phyloP scores from a whole-genome alignment of 2,888 invertebrate genomes.

The Hypsopygia costalis region DNA sequence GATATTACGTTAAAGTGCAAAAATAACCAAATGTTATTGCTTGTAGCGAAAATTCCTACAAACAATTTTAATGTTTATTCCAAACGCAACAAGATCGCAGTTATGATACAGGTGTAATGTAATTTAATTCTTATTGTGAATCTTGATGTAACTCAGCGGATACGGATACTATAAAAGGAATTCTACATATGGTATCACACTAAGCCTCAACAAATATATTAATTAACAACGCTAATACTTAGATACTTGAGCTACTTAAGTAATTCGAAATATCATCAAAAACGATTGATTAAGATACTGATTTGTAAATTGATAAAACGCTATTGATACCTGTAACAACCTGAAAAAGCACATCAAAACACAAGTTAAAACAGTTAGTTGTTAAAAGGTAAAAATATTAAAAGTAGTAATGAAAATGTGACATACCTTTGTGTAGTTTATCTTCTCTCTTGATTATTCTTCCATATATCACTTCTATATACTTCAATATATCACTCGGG shows the following conservation, averaged over 20 bases:
- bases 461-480: conserved; percentile 34
- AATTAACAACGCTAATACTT: conserved; percentile 13
- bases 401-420: conserved; percentile 31
- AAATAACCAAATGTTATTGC: conserved; percentile 8
- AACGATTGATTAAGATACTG: background rate
- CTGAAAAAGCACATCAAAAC: conserved; percentile 68
- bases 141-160: conserved; percentile 6
- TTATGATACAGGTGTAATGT: background rate
- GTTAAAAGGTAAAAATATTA: conserved; percentile 36
- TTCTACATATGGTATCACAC: conserved; percentile 5
- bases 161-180: conserved; percentile 6
- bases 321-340: conserved; percentile 71
- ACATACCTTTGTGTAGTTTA: conserved; percentile 61
- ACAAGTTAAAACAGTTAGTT: conserved; percentile 49
- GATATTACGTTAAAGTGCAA: conserved; percentile 18
- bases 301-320: conserved; percentile 5
- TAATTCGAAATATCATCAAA: background rate
- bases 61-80: background rate
- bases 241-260: background rate
- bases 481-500: conserved; percentile 38
- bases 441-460: conserved; percentile 32
- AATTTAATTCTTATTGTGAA: conserved; percentile 5
- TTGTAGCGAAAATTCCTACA: background rate
- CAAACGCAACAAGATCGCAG: background rate
- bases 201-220: conserved; percentile 4